Percentiles rank a stretch among this genome's conserved stretches.
Evolutionary conservation across 2,113 vertebrate genomes (phyloP).

Genomic region (Zosterops pallidus): DNA sequence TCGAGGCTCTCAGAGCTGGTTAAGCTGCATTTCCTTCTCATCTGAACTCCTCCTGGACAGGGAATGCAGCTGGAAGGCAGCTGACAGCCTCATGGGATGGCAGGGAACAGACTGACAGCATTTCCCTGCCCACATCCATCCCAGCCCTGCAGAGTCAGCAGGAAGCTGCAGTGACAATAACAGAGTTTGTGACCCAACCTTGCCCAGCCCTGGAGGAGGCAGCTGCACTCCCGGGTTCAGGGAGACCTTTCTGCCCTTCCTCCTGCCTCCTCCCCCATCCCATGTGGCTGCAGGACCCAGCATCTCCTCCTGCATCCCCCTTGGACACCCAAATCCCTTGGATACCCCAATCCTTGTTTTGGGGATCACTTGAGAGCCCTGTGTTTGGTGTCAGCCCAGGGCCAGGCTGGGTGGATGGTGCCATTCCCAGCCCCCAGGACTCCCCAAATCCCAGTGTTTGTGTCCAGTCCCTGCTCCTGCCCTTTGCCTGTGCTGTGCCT

Average conservation of each 20-base stretch:
- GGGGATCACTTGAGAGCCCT: too few species aligned
- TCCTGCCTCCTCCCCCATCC: neutral
- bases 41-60: neutral
- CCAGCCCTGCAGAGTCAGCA: neutral
- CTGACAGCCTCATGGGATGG: neutral
- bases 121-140: neutral
- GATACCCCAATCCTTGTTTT: fast-evolving
- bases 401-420: neutral
- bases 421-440: fast-evolving
- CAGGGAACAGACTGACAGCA: neutral
- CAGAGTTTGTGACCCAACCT: neutral
- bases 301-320: neutral
- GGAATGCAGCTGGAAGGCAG: neutral
- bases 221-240: neutral
- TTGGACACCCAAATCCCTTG: neutral
- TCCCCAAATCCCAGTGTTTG: neutral
- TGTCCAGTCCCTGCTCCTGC: neutral
- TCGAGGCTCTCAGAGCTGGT: neutral
- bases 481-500: neutral
- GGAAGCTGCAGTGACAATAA: fast-evolving
- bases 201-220: neutral
- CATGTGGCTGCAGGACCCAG: neutral
- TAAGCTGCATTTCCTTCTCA: neutral
- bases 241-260: neutral
- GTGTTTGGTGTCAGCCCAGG: neutral